These are phyloP conservation scores for Delphinus delphis DNA, from an alignment of 2,113 vertebrate genomes.

Conservation along the genomic window DNA sequence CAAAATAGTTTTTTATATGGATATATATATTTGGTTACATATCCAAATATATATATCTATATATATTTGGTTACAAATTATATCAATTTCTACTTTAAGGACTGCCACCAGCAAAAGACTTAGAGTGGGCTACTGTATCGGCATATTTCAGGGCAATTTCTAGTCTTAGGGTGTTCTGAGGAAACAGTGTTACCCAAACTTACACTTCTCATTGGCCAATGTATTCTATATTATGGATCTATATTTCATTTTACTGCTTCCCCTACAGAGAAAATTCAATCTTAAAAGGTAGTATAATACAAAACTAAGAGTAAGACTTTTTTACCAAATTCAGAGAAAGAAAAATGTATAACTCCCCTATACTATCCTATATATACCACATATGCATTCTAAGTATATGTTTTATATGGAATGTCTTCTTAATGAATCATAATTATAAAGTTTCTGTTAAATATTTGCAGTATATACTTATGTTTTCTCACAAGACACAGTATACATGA, in stretches of 20 bases:
- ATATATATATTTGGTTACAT: slow-evolving; percentile 42
- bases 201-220: slow-evolving; percentile 48
- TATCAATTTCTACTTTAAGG: slow-evolving; percentile 57
- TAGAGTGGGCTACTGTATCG: not conserved
- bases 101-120: slow-evolving; percentile 22
- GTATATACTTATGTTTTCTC: not conserved
- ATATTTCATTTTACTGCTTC: slow-evolving; percentile 67
- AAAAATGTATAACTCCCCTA: not conserved
- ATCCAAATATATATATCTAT: not conserved
- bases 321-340: not conserved
- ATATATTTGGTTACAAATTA: slow-evolving; percentile 57
- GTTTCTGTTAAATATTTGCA: not conserved
- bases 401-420: not conserved
- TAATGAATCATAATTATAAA: not conserved
- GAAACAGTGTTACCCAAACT: slow-evolving; percentile 52
- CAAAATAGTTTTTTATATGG: not conserved
- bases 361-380: not conserved
- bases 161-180: slow-evolving; percentile 33
- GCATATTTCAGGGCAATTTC: slow-evolving; percentile 38
- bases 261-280: slow-evolving; percentile 59
- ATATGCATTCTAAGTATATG: not conserved
- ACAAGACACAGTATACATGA: not conserved
- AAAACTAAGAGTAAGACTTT: slow-evolving; percentile 46
- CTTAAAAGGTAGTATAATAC: slow-evolving; percentile 15
- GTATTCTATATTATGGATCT: slow-evolving; percentile 45